Evolutionary conservation across 2,797 vertebrate species (phyloP).

Genomic region (Chrysolophus pictus): DNA sequence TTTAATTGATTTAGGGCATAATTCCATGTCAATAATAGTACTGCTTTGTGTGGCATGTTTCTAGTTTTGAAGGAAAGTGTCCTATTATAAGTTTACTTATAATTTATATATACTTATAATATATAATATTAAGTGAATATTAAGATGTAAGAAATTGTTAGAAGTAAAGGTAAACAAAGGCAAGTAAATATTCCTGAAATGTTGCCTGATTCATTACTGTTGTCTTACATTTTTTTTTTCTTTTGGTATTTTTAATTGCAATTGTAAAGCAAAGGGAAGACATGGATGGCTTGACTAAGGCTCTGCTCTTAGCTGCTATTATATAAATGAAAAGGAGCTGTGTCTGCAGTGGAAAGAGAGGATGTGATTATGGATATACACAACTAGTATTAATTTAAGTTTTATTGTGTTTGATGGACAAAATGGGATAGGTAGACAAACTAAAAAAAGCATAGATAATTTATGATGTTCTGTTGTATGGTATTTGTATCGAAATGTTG

Average conservation of each 20-base stretch:
- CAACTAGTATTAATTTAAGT: slow-evolving; percentile 4
- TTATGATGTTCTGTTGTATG: neutral
- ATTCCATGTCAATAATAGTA: neutral
- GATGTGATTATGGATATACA: neutral
- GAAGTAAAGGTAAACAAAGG: neutral
- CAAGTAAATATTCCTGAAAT: slow-evolving; percentile 9
- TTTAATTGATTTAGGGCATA: neutral
- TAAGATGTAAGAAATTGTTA: neutral
- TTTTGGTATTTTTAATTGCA: neutral
- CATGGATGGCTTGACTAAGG: neutral
- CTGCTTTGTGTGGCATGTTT: neutral
- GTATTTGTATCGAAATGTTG: neutral
- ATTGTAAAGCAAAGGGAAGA: neutral
- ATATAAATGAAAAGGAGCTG: slow-evolving; percentile 12
- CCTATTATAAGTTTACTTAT: neutral
- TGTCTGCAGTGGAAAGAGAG: slow-evolving; percentile 5
- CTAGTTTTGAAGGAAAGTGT: neutral
- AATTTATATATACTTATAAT: too few relatives aligned
- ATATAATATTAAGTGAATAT: neutral
- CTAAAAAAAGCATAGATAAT: neutral
- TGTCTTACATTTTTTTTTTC: neutral
- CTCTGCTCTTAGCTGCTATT: neutral
- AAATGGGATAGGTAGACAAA: neutral
- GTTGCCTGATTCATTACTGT: neutral
- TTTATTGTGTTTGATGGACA: slow-evolving; percentile 7